Evolutionary conservation across 2,113 vertebrate species (phyloP).

Genomic region (Mionectes macconnelli): DNA sequence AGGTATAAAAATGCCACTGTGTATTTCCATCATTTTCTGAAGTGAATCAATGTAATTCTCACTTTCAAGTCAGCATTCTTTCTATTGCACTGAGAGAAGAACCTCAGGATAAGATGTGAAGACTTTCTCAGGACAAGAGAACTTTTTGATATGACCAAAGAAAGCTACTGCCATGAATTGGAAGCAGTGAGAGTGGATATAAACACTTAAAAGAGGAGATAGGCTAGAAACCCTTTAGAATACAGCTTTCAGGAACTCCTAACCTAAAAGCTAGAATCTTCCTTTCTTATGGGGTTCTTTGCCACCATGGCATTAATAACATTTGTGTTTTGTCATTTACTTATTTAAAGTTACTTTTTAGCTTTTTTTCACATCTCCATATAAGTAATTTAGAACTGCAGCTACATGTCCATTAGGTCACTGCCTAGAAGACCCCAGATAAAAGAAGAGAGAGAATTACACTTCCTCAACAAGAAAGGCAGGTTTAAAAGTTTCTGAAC

Average conservation of each 20-base stretch:
- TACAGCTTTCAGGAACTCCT: not conserved
- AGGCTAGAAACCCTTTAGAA: not conserved
- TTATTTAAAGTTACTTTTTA: not conserved
- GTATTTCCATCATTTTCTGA: not conserved
- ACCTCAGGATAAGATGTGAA: not conserved
- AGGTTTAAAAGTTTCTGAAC: not conserved
- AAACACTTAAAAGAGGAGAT: not conserved
- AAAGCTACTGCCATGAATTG: not conserved
- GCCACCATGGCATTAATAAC: not conserved
- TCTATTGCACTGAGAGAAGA: not conserved
- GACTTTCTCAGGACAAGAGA: not conserved
- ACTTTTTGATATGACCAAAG: not conserved
- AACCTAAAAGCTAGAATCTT: not conserved
- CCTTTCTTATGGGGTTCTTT: not conserved
- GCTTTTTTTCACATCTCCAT: not conserved
- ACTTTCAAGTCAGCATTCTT: not conserved
- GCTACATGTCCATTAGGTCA: not conserved
- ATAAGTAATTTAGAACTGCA: not conserved
- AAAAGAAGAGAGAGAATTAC: not conserved
- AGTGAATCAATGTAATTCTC: not conserved
- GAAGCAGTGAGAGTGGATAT: not conserved
- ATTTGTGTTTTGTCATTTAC: not conserved
- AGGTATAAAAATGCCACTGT: not conserved
- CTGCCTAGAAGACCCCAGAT: not conserved
- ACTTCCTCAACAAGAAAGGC: not conserved